phyloP scores from a whole-genome alignment of 2,888 invertebrate species.

The Minunthozetes semirufus region DNA sequence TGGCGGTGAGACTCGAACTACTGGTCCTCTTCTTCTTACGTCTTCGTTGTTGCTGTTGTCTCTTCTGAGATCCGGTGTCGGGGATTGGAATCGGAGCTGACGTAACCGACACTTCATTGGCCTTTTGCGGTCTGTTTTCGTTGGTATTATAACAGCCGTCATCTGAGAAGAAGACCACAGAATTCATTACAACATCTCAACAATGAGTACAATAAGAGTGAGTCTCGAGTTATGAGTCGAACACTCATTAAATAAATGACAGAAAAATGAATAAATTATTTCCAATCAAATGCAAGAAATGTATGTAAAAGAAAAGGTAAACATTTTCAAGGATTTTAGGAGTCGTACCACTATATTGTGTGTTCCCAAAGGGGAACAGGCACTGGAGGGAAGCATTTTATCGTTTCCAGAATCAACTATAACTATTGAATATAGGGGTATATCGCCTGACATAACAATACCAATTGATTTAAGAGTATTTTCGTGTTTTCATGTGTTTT shows the following conservation, averaged over 20 bases:
- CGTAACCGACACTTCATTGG: neutral
- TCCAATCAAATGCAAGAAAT: neutral
- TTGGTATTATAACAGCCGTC: conserved; percentile 8
- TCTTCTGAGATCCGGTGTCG: neutral
- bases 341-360: neutral
- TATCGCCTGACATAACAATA: too few species aligned
- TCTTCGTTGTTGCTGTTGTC: conserved; percentile 46
- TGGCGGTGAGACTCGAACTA: conserved; percentile 70
- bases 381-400: neutral
- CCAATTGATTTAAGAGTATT: too few species aligned
- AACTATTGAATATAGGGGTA: too few species aligned
- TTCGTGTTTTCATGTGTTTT: too few species aligned
- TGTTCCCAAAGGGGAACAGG: neutral
- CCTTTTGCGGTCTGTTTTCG: neutral
- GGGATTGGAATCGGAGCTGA: conserved; percentile 31
- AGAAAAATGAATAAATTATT: neutral
- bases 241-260: neutral
- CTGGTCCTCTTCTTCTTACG: conserved; percentile 78
- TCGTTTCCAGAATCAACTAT: too few species aligned
- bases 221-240: neutral
- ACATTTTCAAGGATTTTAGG: conserved; percentile 12
- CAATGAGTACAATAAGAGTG: neutral
- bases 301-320: neutral
- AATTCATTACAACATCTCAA: conserved; percentile 1
- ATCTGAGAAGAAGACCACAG: neutral